Evolutionary conservation across 2,888 invertebrate genomes (phyloP).

Genomic region (Drosophila diplacantha): DNA sequence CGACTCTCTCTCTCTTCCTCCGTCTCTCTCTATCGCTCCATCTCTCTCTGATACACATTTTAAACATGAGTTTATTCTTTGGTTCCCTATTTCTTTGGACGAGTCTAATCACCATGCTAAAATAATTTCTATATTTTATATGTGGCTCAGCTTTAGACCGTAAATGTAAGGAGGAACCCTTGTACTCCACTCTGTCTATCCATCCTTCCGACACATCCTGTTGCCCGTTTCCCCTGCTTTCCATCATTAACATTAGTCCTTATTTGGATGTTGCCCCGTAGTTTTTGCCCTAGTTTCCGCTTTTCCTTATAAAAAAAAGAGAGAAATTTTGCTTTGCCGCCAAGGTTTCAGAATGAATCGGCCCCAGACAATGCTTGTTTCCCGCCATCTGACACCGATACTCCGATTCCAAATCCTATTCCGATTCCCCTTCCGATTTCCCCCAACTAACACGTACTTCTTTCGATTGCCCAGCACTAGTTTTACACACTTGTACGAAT

Average conservation of each 20-base stretch:
- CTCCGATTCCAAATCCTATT: conserved; percentile 4
- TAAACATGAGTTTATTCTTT: conserved; percentile 22
- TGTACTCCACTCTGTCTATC: neutral
- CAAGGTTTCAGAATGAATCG: conserved; percentile 31
- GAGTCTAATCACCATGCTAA: conserved; percentile 76
- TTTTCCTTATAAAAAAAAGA: neutral
- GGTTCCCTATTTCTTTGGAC: conserved; percentile 41
- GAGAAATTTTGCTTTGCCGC: conserved; percentile 9
- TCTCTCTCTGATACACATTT: conserved; percentile 17
- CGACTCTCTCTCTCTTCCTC: conserved; percentile 7
- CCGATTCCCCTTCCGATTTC: conserved; percentile 6
- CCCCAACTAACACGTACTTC: neutral
- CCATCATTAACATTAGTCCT: neutral
- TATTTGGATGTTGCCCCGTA: conserved; percentile 13
- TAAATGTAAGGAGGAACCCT: conserved; percentile 4
- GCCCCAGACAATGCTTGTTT: conserved; percentile 5
- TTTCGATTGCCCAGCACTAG: conserved; percentile 17
- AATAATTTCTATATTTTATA: conserved; percentile 78
- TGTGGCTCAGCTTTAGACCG: conserved; percentile 78
- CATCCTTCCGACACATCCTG: neutral
- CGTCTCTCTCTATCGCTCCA: conserved; percentile 17
- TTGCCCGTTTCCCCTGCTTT: neutral
- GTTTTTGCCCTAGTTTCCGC: neutral
- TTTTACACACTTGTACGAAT: conserved; percentile 14
- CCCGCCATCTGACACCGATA: neutral